Conservation (phyloP, 2,888 invertebrate genomes). For the Agrochola macilenta region DNA sequence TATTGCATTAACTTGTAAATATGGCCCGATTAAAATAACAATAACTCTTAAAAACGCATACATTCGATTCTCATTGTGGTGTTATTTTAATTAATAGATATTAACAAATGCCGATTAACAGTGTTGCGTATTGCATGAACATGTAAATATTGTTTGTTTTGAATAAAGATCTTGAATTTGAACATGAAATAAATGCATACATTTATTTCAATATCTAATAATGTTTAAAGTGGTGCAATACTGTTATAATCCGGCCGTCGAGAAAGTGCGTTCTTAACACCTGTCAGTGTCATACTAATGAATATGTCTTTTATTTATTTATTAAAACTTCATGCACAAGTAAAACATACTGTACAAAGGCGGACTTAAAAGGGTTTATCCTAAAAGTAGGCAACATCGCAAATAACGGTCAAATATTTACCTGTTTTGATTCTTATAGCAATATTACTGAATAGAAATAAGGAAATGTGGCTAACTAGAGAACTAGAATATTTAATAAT, state of each 20-base stretch:
- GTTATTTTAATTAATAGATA: background rate
- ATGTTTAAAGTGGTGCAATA: background rate
- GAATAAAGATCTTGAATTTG: background rate
- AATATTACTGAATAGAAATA: too few species aligned
- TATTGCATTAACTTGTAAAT: background rate
- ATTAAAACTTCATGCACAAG: too few species aligned
- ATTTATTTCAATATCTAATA: background rate
- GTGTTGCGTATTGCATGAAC: constrained; percentile 20
- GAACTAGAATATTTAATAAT: too few species aligned
- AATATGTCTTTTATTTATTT: too few species aligned
- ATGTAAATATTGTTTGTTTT: constrained; percentile 21
- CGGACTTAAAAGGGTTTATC: too few species aligned
- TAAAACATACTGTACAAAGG: too few species aligned
- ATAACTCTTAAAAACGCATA: constrained; percentile 6
- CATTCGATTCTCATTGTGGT: constrained; percentile 9
- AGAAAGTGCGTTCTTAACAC: too few species aligned
- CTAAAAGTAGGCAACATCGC: too few species aligned
- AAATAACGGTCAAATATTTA: too few species aligned
- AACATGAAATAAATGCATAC: background rate
- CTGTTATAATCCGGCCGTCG: background rate
- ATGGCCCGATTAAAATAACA: background rate
- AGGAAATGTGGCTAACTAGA: too few species aligned
- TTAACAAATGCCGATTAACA: background rate
- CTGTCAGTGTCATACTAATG: too few species aligned
- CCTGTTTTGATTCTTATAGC: too few species aligned